phyloP scores from a whole-genome alignment of 2,888 invertebrate species.

The Fissipunctia ypsillon region DNA sequence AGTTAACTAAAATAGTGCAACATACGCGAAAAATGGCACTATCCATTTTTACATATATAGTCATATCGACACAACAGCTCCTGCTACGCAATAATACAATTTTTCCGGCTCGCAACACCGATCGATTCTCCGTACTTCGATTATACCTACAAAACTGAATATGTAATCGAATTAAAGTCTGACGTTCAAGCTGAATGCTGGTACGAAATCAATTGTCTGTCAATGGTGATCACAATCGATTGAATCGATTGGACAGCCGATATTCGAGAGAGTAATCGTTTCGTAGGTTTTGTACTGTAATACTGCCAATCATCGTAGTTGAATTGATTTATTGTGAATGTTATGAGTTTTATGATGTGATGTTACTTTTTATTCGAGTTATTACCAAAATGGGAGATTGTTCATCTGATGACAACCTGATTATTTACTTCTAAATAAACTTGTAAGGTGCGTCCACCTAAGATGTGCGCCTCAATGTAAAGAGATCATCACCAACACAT shows the following conservation, averaged over 20 bases:
- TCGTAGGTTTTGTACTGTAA: constrained; percentile 33
- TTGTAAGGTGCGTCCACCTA: background rate
- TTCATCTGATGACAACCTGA: background rate
- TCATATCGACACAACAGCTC: background rate
- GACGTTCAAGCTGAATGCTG: constrained; percentile 40
- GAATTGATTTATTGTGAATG: constrained; percentile 11
- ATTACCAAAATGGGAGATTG: background rate
- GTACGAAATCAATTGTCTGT: constrained; percentile 51
- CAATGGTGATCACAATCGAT: constrained; percentile 43
- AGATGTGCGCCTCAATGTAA: too few species aligned
- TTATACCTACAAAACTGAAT: constrained; percentile 42
- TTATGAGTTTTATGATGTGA: background rate
- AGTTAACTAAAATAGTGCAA: background rate
- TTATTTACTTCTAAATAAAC: background rate
- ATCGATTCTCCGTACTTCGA: constrained; percentile 19
- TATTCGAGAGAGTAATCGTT: constrained; percentile 42
- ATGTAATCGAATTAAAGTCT: constrained; percentile 55
- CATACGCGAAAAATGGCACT: background rate
- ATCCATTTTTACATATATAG: background rate
- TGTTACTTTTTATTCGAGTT: background rate
- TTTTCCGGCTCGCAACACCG: constrained; percentile 35
- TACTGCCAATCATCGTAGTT: constrained; percentile 27
- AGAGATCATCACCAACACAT: too few species aligned
- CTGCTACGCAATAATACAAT: constrained; percentile 35
- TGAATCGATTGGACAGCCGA: constrained; percentile 41